These are phyloP conservation scores for Callipepla squamata DNA, from an alignment of 2,113 vertebrate genomes.

Conservation along the genomic window DNA sequence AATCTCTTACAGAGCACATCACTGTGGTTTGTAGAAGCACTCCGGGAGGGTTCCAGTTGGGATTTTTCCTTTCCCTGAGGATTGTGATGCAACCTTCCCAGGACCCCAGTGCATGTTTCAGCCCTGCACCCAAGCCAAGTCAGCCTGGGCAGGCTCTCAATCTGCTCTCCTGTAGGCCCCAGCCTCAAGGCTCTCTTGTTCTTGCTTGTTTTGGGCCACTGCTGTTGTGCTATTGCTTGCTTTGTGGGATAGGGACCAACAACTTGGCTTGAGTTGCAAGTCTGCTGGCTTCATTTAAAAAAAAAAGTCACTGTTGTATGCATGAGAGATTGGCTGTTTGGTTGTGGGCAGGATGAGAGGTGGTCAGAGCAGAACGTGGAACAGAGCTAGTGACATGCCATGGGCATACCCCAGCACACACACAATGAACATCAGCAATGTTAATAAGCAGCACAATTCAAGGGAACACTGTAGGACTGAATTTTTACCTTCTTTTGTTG, in stretches of 20 bases:
- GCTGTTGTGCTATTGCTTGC: neutral
- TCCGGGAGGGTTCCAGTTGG: neutral
- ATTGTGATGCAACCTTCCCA: neutral
- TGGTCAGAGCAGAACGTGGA: neutral
- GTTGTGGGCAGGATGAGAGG: neutral
- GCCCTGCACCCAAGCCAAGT: neutral
- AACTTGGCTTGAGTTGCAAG: neutral
- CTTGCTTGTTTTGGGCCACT: accelerated
- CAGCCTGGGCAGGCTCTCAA: neutral
- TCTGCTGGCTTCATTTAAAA: neutral
- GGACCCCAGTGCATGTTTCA: accelerated
- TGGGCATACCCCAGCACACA: neutral
- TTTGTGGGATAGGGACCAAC: neutral
- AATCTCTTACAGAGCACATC: neutral
- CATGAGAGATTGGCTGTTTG: neutral
- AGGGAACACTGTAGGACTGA: neutral
- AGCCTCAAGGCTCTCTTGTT: neutral
- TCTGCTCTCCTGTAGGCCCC: accelerated
- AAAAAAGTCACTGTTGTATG: neutral
- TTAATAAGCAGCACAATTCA: neutral
- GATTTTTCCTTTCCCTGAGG: neutral
- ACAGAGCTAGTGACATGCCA: accelerated
- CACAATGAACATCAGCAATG: neutral
- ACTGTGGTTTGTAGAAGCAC: neutral
- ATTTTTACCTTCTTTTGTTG: neutral